Percentiles rank a stretch among this genome's conserved stretches.
Evolutionary conservation across 2,888 invertebrate species (phyloP).

Genomic region (Ceramica pisi): DNA sequence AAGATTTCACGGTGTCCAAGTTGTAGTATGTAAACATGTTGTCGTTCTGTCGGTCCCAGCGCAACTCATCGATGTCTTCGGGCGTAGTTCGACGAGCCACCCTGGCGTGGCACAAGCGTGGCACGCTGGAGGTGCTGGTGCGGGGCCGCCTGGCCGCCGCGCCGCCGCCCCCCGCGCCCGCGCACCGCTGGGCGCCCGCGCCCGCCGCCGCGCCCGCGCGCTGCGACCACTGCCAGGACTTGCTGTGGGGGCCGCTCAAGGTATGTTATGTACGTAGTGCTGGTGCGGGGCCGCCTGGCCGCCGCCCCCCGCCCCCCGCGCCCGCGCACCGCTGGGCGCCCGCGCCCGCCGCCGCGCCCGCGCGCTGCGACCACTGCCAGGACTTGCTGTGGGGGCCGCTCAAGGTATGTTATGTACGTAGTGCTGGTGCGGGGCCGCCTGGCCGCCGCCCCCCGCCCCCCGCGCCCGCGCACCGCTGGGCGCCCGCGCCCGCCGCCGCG

Average conservation of each 20-base stretch:
- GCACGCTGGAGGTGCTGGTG: conserved; percentile 97
- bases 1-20: too few species aligned
- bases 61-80: conserved; percentile 96
- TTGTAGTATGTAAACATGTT: too few species aligned
- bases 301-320: too few species aligned
- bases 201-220: conserved; percentile 98
- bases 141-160: conserved; percentile 95
- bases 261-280: too few species aligned
- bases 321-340: too few species aligned
- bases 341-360: too few species aligned
- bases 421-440: too few species aligned
- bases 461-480: conserved; percentile 82
- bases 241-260: conserved; percentile 93
- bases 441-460: conserved; percentile 93
- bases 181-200: conserved; percentile 67
- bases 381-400: too few species aligned
- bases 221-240: conserved; percentile 95
- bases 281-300: too few species aligned
- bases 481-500: conserved; percentile 89
- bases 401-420: too few species aligned
- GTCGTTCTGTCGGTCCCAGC: conserved; percentile 80
- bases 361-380: too few species aligned
- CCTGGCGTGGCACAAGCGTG: conserved; percentile 96
- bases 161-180: conserved; percentile 92
- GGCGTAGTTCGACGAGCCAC: conserved; percentile 96